Evolutionary conservation across 2,797 vertebrate species (phyloP), one percentile per base, ranked within the genome.

Genomic region (Anguilla pacifica): DNA sequence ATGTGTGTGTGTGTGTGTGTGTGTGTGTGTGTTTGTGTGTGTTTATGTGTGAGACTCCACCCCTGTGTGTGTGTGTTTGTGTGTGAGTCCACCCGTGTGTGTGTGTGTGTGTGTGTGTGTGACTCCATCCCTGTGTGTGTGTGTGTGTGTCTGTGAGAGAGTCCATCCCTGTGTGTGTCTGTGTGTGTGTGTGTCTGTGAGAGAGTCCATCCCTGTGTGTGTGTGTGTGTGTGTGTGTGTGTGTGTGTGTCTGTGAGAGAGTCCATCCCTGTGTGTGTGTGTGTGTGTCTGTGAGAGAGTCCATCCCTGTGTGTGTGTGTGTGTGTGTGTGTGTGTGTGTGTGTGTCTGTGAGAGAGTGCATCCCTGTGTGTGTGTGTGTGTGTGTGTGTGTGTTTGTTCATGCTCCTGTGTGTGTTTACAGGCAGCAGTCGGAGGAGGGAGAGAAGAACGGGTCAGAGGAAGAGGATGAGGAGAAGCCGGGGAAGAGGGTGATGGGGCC

Each of bases 401-500:
- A 90, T 91, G 28, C 53, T 83, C 74, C 77, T 35, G 67, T 72
- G 28, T 87, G 86, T 89, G 39, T 86, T 39, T 81, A 3, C 19
- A 97, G 97, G 92, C 94, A 96, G 86, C 97, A 97, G 92, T 94
- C 94, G 0, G 97, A 97, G 92, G 97, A 97, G 90, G 97, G 96
- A 91, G 97, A 97, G 39, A 97, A 95, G 92, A 98, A 97, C 89
- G 96, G 95, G 84, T 97, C 97, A 0, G 97, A 98, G 88, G 97
- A 98, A 59, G 97, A 98, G 84, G 97, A 98, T 89, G 97, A 98
- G 88, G 97, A 98, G 81, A 98, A 97, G 89, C 97, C 97, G 59
- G 97, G 97, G 84, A 97, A 97, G 91, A 96, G 97, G 84, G 94
- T 97, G 90, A 96, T 97, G 91, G 97, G 97, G 86, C 97, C 97